Percentiles rank a stretch among this genome's conserved stretches.
These are phyloP conservation scores for Drosophila colorata DNA, from an alignment of 2,888 invertebrate genomes.

Conservation along the genomic window DNA sequence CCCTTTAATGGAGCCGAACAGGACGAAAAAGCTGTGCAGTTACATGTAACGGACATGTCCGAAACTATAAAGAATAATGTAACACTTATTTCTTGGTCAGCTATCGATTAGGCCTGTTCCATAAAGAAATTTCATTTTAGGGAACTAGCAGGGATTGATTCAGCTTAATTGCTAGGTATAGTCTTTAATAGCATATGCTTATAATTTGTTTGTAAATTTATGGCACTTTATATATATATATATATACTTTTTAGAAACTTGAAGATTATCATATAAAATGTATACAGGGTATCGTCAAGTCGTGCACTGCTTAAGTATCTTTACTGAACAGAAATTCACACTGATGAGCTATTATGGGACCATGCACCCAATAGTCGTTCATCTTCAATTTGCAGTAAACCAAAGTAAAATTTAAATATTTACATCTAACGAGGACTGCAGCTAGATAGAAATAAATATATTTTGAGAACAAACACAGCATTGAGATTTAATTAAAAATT, in stretches of 20 bases:
- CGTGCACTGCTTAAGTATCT: not conserved
- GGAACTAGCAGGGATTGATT: too few species aligned
- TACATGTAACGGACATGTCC: not conserved
- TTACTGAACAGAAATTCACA: too few species aligned
- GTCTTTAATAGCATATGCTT: too few species aligned
- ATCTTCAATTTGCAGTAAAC: not conserved
- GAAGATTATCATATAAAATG: too few species aligned
- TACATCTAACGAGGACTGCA: not conserved
- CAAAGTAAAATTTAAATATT: not conserved
- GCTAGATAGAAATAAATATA: not conserved
- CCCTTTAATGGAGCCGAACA: conserved; percentile 7
- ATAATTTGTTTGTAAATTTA: too few species aligned
- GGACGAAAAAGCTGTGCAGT: not conserved
- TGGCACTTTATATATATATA: too few species aligned
- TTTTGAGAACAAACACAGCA: not conserved
- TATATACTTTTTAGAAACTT: too few species aligned
- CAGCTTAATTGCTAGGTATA: too few species aligned
- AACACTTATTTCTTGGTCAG: not conserved
- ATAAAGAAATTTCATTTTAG: too few species aligned
- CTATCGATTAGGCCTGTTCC: too few species aligned
- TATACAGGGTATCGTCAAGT: not conserved
- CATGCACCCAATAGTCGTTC: too few species aligned
- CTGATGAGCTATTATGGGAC: too few species aligned
- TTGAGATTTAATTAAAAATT: not conserved
- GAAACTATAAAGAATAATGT: not conserved